Conservation (phyloP, 2,797 vertebrate species). For the Morus bassanus region DNA sequence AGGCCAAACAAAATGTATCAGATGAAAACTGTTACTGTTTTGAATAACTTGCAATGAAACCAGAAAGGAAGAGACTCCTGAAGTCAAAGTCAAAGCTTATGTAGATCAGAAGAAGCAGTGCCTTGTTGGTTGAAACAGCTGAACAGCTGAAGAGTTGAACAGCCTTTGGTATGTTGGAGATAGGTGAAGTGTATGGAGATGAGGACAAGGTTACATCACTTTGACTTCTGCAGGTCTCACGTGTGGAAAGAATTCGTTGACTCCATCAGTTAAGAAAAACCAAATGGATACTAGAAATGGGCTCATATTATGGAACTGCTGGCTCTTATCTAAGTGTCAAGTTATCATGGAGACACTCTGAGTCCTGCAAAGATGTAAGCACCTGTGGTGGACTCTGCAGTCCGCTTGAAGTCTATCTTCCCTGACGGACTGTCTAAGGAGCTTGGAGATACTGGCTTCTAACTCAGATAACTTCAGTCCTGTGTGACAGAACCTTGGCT, state of each 20-base stretch:
- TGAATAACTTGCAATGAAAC: not conserved
- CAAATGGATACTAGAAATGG: not conserved
- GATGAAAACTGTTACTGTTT: not conserved
- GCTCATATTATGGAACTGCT: not conserved
- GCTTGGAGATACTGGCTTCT: not conserved
- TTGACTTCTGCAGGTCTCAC: not conserved
- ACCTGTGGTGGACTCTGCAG: fast-evolving
- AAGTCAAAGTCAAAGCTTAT: not conserved
- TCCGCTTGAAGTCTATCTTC: not conserved
- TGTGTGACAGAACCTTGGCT: not conserved
- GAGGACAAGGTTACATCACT: not conserved
- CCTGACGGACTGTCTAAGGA: not conserved
- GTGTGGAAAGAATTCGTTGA: fast-evolving
- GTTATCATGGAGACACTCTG: not conserved
- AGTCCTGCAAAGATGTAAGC: not conserved
- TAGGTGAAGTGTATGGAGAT: fast-evolving
- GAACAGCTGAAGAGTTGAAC: not conserved
- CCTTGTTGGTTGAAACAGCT: not conserved
- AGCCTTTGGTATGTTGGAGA: not conserved
- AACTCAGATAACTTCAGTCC: not conserved
- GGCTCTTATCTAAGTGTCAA: not conserved
- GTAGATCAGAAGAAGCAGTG: not conserved
- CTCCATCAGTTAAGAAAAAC: not conserved
- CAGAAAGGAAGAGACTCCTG: not conserved
- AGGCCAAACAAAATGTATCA: not conserved